Evolutionary conservation across 2,888 invertebrate genomes (phyloP).

Genomic region (Drosophila parthenogenetica): DNA sequence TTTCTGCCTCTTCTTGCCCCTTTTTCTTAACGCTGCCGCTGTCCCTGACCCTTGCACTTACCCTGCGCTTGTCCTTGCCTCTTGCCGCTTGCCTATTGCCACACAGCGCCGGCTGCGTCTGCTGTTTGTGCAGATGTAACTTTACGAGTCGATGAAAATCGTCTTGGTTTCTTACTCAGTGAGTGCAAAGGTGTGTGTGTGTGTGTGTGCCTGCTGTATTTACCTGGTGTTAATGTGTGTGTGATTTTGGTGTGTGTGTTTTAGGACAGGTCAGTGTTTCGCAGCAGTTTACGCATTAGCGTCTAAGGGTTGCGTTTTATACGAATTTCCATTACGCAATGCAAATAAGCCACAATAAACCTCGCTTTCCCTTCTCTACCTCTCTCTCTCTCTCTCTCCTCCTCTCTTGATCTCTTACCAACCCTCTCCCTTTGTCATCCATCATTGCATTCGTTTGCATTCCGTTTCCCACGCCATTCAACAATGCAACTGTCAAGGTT

Average conservation of each 20-base stretch:
- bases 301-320: conserved; percentile 42
- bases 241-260: conserved; percentile 57
- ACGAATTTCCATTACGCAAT: conserved; percentile 73
- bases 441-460: conserved; percentile 10
- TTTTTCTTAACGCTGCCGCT: not conserved
- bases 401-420: not conserved
- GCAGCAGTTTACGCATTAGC: conserved; percentile 44
- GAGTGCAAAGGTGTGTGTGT: conserved; percentile 3
- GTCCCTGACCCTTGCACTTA: not conserved
- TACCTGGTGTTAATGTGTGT: conserved; percentile 37
- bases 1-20: not conserved
- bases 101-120: conserved; percentile 63
- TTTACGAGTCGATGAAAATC: conserved; percentile 30
- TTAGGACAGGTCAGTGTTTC: conserved; percentile 74
- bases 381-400: not conserved
- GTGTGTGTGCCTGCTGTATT: conserved; percentile 45
- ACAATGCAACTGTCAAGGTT: conserved; percentile 81
- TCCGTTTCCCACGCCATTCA: conserved; percentile 57
- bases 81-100: not conserved
- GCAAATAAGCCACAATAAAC: conserved; percentile 62
- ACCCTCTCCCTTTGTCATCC: not conserved
- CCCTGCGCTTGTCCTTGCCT: not conserved
- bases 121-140: conserved; percentile 76
- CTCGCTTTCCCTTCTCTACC: conserved; percentile 1
- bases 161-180: conserved; percentile 21